Evolutionary conservation across 2,797 vertebrate species (phyloP).

Genomic region (Artibeus lituratus): DNA sequence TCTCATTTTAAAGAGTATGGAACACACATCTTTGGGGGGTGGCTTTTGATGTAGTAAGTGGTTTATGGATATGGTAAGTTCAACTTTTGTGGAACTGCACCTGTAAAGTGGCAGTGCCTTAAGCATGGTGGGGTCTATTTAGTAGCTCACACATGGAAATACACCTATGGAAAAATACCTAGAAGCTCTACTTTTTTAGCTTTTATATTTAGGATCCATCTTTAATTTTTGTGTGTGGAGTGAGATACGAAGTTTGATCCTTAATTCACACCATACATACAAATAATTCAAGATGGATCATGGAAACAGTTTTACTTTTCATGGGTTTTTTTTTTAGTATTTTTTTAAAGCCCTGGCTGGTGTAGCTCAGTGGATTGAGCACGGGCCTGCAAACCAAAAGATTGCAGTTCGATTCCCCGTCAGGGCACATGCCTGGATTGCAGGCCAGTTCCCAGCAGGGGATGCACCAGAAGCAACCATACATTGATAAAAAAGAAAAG

Average conservation of each 20-base stretch:
- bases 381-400: no score
- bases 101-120: background rate
- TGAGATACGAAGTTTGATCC: background rate
- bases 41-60: background rate
- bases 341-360: no score
- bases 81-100: background rate
- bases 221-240: background rate
- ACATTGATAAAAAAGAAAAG: no score
- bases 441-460: no score
- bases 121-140: background rate
- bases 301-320: conserved; percentile 1
- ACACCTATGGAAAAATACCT: background rate
- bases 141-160: background rate
- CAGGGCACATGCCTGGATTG: no score
- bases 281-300: conserved; percentile 1
- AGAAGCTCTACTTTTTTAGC: background rate
- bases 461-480: no score
- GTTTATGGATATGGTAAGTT: background rate
- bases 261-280: background rate
- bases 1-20: conserved; percentile 5
- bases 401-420: no score
- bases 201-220: background rate
- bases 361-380: no score
- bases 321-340: conserved; percentile 1
- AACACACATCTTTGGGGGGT: background rate